A percentile compares a stretch with the other conserved stretches of the same genome.
Evolutionary conservation across 2,113 vertebrate genomes (phyloP).

Genomic region (Amphiprion ocellaris): DNA sequence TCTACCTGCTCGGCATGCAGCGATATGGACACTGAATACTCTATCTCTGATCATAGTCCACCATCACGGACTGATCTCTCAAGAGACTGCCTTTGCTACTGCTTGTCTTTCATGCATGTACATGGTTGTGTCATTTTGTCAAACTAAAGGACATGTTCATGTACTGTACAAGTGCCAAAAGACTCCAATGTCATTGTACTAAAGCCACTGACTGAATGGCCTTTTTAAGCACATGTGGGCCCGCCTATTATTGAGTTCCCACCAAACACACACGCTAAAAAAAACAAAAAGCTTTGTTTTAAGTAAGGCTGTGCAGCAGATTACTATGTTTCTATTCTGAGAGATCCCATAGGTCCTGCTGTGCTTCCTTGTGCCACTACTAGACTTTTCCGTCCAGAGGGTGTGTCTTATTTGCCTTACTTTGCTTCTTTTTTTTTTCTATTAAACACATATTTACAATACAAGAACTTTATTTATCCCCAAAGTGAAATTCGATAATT

Average conservation of each 20-base stretch:
- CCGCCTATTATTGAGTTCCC: slow-evolving; percentile 58
- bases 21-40: slow-evolving; percentile 84
- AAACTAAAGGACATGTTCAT: slow-evolving; percentile 84
- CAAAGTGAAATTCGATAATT: not conserved
- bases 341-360: slow-evolving; percentile 68
- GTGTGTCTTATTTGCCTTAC: slow-evolving; percentile 81
- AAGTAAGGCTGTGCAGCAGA: slow-evolving; percentile 78
- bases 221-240: slow-evolving; percentile 79
- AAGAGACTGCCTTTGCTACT: slow-evolving; percentile 84
- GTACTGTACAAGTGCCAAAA: slow-evolving; percentile 86
- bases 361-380: slow-evolving; percentile 79
- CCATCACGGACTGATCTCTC: slow-evolving; percentile 77
- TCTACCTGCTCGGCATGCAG: slow-evolving; percentile 83
- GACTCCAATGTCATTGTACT: slow-evolving; percentile 76
- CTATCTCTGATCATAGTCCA: slow-evolving; percentile 76
- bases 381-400: slow-evolving; percentile 74
- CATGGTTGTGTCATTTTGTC: slow-evolving; percentile 84
- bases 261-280: slow-evolving; percentile 49
- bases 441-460: slow-evolving; percentile 48
- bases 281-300: slow-evolving; percentile 59
- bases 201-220: slow-evolving; percentile 77
- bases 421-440: slow-evolving; percentile 57
- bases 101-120: slow-evolving; percentile 87
- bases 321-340: slow-evolving; percentile 73
- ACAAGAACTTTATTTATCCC: no score